Evolutionary conservation across 2,888 invertebrate genomes (phyloP), one percentile per base, ranked within the genome.

Genomic region (Mythimna ferrago): DNA sequence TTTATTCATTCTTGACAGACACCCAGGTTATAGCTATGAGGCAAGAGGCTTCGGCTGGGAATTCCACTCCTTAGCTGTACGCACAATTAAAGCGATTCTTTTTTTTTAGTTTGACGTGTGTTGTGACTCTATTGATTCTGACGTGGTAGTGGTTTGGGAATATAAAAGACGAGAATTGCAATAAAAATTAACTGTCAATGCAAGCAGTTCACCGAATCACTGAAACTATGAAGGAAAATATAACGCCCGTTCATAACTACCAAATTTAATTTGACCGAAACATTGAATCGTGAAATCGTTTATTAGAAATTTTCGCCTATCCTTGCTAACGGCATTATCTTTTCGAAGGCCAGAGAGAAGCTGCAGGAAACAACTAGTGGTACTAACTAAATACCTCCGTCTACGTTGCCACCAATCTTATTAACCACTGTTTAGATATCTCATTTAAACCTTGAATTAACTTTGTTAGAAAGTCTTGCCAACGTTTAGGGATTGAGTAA

Each of bases 361-460:
- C 65, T 66, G 10, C 35, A 71, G 82, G 82, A 82, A 78, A 21
- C 32, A 41, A 6, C n/a, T 61, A 54, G n/a, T 57, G 21, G 44
- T 71, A 51, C 16, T 71, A 78, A 44, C 70, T 74, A 68, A 77
- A 66, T 67, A 69, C 72, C 67, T 76, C 71, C 76, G 76, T 72
- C 66, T 79, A 35, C 21, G 2, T 62, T 70, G 72, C 71, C 73
- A 63, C 38, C 76, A 81, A 66, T 75, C 69, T 78, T 66, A 62
- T 71, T 66, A 71, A 53, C 48, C 4, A 32, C 11, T 62, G 71
- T 78, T 72, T 81, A 66, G 71, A 71, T 83, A 78, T 73, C 71
- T 73, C 44, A 76, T 64, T 79, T 10, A 70, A 81, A 79, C 83
- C 84, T 83, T 83, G 81, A 80, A 80, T 71, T 66, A 62, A 62